A percentile compares a stretch with the other conserved stretches of the same genome.
These are phyloP conservation scores for Sussaba pulchella DNA, from an alignment of 2,888 invertebrate genomes.

Conservation along the genomic window DNA sequence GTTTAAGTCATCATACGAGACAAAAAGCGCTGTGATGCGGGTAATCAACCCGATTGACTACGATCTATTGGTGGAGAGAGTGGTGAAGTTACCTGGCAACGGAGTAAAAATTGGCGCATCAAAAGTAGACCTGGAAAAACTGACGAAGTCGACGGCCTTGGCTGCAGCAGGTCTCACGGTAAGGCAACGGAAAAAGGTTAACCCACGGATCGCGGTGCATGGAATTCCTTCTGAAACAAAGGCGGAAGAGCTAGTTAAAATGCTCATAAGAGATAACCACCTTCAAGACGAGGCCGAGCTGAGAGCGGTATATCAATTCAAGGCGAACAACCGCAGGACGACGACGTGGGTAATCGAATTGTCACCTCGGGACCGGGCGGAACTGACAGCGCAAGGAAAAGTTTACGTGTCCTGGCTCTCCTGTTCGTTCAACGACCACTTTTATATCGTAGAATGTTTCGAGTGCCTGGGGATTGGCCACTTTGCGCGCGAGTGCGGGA, in stretches of 20 bases:
- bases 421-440: conserved; percentile 61
- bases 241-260: conserved; percentile 4
- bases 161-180: conserved; percentile 13
- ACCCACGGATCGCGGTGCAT: conserved; percentile 36
- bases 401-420: conserved; percentile 20
- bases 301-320: conserved; percentile 18
- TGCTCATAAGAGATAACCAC: not conserved
- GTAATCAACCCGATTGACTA: conserved; percentile 21
- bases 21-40: conserved; percentile 14
- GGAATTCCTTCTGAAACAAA: conserved; percentile 17
- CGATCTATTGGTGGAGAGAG: conserved; percentile 10
- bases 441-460: not conserved
- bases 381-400: conserved; percentile 1
- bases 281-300: not conserved
- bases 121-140: conserved; percentile 23
- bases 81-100: not conserved
- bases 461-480: conserved; percentile 20
- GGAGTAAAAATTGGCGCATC: conserved; percentile 19
- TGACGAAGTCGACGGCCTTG: not conserved
- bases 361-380: not conserved
- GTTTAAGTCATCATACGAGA: conserved; percentile 11
- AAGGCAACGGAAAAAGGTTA: conserved; percentile 26
- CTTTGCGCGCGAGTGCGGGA: not conserved
- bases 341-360: conserved; percentile 25
- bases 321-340: not conserved